A percentile compares a stretch with the other conserved stretches of the same genome.
These are phyloP conservation scores for Terrapene triunguis DNA, from an alignment of 2,113 vertebrate species.

Conservation along the genomic window DNA sequence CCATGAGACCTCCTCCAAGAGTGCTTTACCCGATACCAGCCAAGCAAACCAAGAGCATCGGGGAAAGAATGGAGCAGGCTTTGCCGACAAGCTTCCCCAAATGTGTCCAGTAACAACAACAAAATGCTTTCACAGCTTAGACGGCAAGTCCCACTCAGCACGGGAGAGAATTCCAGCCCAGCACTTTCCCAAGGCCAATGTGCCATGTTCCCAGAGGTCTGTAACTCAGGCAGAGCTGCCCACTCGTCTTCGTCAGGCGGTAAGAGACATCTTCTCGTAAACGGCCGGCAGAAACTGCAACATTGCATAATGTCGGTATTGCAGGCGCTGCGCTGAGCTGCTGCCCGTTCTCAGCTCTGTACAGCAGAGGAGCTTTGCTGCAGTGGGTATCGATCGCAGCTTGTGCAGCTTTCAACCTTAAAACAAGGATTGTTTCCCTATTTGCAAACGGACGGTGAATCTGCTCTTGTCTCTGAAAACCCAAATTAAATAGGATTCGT, in stretches of 20 bases:
- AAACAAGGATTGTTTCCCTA: neutral
- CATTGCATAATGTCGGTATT: neutral
- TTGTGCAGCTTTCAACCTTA: neutral
- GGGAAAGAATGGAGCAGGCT: neutral
- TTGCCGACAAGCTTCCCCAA: neutral
- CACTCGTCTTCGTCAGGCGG: accelerated
- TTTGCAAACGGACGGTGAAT: neutral
- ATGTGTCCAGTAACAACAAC: neutral
- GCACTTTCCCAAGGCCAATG: neutral
- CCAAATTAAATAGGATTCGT: neutral
- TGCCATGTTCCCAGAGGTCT: neutral
- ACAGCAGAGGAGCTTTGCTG: neutral
- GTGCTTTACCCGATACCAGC: neutral
- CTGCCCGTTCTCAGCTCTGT: neutral
- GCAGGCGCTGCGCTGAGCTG: neutral
- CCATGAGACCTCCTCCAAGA: neutral
- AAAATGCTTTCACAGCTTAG: neutral
- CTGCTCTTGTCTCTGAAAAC: neutral
- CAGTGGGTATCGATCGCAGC: neutral
- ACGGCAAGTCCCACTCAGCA: neutral
- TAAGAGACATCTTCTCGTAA: neutral
- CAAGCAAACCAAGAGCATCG: neutral
- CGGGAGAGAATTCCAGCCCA: neutral
- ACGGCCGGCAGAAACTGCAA: neutral
- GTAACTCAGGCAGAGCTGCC: neutral